Evolutionary conservation across 2,888 invertebrate genomes (phyloP).

Genomic region (Sinotaia quadrata): DNA sequence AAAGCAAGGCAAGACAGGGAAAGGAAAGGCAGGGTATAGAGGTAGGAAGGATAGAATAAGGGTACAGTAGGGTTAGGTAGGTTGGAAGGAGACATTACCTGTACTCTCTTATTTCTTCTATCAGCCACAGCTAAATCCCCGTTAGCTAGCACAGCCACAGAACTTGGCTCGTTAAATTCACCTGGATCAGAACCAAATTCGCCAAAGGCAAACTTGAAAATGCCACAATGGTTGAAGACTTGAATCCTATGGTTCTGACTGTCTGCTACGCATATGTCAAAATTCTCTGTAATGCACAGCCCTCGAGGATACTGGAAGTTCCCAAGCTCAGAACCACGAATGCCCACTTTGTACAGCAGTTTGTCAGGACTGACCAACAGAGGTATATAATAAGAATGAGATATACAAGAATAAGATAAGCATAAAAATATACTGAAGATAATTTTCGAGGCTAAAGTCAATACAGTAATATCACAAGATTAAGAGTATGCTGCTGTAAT

Average conservation of each 20-base stretch:
- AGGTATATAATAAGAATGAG: too few relatives aligned
- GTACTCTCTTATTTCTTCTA: conserved; percentile 62
- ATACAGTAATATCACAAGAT: too few relatives aligned
- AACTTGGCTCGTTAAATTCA: conserved; percentile 64
- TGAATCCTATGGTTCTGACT: conserved; percentile 67
- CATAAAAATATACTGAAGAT: too few relatives aligned
- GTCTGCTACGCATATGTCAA: conserved; percentile 64
- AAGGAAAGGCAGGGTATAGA: too few relatives aligned
- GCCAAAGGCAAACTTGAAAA: conserved; percentile 58
- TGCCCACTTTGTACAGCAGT: conserved; percentile 58
- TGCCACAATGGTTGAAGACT: conserved; percentile 57
- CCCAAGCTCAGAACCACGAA: conserved; percentile 51
- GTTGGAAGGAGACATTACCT: conserved; percentile 41
- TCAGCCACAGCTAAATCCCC: conserved; percentile 67
- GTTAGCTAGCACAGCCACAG: conserved; percentile 60
- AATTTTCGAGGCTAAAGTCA: too few relatives aligned
- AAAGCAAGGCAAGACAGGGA: too few relatives aligned
- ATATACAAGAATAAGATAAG: too few relatives aligned
- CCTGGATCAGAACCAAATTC: conserved; percentile 49
- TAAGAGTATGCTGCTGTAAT: too few relatives aligned
- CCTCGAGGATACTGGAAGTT: conserved; percentile 66
- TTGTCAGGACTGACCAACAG: too few relatives aligned
- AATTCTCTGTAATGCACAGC: conserved; percentile 48
- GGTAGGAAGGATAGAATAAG: too few relatives aligned
- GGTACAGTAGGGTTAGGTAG: too few relatives aligned